These are phyloP conservation scores for Exephanes ischioxanthus DNA, from an alignment of 2,888 invertebrate species.

Conservation along the genomic window DNA sequence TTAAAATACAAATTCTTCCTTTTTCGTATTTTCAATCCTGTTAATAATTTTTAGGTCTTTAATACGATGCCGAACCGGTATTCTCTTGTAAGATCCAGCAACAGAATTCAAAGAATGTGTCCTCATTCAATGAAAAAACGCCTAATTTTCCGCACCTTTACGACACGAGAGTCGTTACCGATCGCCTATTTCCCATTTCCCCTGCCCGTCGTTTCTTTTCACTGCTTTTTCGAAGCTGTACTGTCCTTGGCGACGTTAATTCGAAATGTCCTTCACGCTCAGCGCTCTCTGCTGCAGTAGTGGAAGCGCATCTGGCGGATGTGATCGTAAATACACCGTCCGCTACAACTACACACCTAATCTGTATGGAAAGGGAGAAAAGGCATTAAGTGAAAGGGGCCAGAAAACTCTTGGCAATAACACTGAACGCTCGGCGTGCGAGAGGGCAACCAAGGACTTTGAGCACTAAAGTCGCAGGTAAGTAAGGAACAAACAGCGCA, in stretches of 20 bases:
- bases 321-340: constrained; percentile 14
- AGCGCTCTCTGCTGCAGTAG: too few relatives aligned
- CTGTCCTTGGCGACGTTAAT: neutral
- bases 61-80: too few relatives aligned
- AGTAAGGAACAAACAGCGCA: constrained; percentile 16
- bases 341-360: constrained; percentile 1
- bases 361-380: neutral
- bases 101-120: constrained; percentile 32
- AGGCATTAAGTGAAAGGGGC: constrained; percentile 3
- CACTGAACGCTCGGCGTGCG: constrained; percentile 8
- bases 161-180: constrained; percentile 45
- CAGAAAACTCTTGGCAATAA: constrained; percentile 34
- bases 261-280: neutral
- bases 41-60: too few relatives aligned
- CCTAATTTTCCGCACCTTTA: constrained; percentile 41
- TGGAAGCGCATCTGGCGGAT: neutral
- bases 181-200: constrained; percentile 27
- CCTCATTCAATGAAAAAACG: constrained; percentile 52
- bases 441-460: constrained; percentile 1
- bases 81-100: neutral
- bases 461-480: constrained; percentile 38
- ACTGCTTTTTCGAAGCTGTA: constrained; percentile 7
- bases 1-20: neutral
- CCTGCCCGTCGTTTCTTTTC: constrained; percentile 18
- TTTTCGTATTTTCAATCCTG: too few relatives aligned